phyloP scores from a whole-genome alignment of 2,888 invertebrate genomes.

The Amphipyra tragopoginis region DNA sequence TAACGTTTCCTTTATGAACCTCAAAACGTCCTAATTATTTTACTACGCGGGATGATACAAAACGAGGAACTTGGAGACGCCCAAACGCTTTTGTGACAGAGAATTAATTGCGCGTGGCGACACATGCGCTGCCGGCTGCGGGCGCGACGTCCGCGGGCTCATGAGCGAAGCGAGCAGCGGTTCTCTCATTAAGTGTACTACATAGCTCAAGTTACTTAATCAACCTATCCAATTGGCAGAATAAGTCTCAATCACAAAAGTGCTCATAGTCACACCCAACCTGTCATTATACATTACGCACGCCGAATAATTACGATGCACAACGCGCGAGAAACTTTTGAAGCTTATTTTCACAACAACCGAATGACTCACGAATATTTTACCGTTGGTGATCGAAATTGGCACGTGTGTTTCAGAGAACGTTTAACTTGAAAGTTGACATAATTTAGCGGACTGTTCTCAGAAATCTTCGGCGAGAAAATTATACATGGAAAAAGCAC shows the following conservation, averaged over 20 bases:
- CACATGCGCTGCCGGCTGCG: constrained; percentile 75
- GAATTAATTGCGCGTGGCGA: constrained; percentile 89
- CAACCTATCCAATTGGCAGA: constrained; percentile 35
- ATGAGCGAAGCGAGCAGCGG: constrained; percentile 54
- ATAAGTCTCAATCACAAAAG: constrained; percentile 33
- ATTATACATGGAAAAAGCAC: constrained; percentile 61
- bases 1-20: constrained; percentile 89
- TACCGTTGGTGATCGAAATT: constrained; percentile 57
- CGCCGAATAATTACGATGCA: constrained; percentile 45
- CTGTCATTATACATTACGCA: constrained; percentile 46
- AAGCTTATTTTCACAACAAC: constrained; percentile 59
- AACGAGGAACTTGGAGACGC: constrained; percentile 86
- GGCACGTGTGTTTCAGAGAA: constrained; percentile 63
- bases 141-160: constrained; percentile 46
- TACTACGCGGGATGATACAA: constrained; percentile 84
- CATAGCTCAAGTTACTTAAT: constrained; percentile 24
- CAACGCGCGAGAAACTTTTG: constrained; percentile 45
- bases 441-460: constrained; percentile 52
- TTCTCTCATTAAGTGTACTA: background rate
- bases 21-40: constrained; percentile 90
- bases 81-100: constrained; percentile 90
- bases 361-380: constrained; percentile 59
- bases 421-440: constrained; percentile 61
- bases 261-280: constrained; percentile 44
- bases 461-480: constrained; percentile 57